A percentile compares a stretch with the other conserved stretches of the same genome.
These are phyloP conservation scores for Aleadryas rufinucha DNA, from an alignment of 2,113 vertebrate genomes.

Conservation along the genomic window DNA sequence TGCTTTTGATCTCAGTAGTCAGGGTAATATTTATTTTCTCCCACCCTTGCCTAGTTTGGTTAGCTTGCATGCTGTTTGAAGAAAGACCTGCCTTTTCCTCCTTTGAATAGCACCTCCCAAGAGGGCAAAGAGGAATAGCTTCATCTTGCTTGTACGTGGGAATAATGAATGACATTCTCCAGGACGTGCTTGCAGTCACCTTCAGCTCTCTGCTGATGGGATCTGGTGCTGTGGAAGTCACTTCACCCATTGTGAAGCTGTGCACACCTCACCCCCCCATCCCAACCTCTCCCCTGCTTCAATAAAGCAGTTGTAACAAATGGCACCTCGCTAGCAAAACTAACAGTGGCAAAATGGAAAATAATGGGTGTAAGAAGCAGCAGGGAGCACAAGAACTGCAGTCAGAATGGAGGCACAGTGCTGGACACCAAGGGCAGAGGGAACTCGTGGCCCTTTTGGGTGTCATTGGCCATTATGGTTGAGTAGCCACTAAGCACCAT, in stretches of 20 bases:
- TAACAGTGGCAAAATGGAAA: neutral
- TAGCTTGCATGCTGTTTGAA: neutral
- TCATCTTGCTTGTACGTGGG: neutral
- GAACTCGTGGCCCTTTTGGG: neutral
- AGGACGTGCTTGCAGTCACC: neutral
- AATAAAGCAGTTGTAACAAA: neutral
- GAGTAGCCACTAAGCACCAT: neutral
- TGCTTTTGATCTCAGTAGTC: neutral
- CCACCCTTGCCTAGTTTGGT: conserved; percentile 5
- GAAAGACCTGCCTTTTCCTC: neutral
- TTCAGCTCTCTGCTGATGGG: neutral
- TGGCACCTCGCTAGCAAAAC: neutral
- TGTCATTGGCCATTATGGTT: neutral
- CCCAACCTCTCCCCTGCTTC: neutral
- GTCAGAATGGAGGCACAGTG: neutral
- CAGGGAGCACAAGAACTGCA: neutral
- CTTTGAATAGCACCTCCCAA: conserved; percentile 23
- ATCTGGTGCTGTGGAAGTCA: neutral
- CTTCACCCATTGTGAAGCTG: neutral
- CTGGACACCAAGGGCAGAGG: neutral
- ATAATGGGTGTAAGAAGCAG: neutral
- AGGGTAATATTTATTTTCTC: conserved; percentile 15
- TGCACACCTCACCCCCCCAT: neutral
- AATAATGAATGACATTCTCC: neutral
- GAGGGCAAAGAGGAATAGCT: neutral